Evolutionary conservation across 2,113 vertebrate genomes (phyloP), one percentile per base, ranked within the genome.

Genomic region (Rhombomys opimus): DNA sequence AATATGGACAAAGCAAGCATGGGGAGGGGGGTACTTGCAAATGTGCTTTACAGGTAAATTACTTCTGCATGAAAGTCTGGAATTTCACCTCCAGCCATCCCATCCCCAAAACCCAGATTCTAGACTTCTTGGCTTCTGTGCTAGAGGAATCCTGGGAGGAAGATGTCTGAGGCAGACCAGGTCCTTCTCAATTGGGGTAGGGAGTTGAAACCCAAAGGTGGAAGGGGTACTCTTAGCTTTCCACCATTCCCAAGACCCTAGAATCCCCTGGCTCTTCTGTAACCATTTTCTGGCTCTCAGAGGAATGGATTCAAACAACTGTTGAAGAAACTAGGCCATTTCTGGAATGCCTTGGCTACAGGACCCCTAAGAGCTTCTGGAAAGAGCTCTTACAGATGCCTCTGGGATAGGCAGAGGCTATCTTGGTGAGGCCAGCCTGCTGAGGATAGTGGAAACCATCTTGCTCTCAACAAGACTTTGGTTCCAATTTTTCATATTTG

Each of bases 21-120:
- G 27, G 67, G 78, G 35, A 30, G 54, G 41, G 65, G 68, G 25
- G 63, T 87, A 84, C 92, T 90, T 93, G 85, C 95, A 95, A 97
- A 95, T 96, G 97, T 90, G 87, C 90, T 97, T 98, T 88, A 95
- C 93, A 97, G 93, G 97, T 96, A 97, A 97, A 97, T 97, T 87
- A 96, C 93, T 97, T 98, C 96, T 97, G 72, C 96, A 97, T 94
- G 95, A 92, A 93, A 73, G 95, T 97, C 87, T 97, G 93, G 96
- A 92, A 96, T 96, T 98, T 94, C 89, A 72, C 93, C 87, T 94
- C 76, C 90, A 46, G 20, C 35, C 77, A 89, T 22, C 57, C 87
- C 38, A 87, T 65, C 27, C 27, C 67, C 91, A 84, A 38, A 95
- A 27, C n/a, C 80, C 88, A 92, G 75, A 88, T 93, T 90, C 80